phyloP scores from a whole-genome alignment of 2,113 vertebrate genomes.

The Solea senegalensis region DNA sequence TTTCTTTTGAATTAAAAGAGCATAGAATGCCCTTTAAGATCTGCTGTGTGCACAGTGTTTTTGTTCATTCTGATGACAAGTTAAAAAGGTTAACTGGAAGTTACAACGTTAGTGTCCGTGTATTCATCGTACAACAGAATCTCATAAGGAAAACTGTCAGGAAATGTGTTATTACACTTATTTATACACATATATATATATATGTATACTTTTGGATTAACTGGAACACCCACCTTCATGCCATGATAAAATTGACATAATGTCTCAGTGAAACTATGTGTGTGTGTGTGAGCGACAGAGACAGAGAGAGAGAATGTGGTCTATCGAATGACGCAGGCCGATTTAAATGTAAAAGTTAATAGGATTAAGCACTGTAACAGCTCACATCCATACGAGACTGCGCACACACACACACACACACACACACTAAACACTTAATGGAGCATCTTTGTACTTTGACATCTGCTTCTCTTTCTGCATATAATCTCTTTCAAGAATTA shows the following conservation, averaged over 20 bases:
- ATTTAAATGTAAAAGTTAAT: slow-evolving; percentile 19
- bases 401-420: not conserved
- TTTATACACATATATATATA: too few species aligned
- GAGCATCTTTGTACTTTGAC: slow-evolving; percentile 2
- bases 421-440: slow-evolving; percentile 21
- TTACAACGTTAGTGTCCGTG: not conserved
- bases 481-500: not conserved
- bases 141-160: not conserved
- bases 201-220: not conserved
- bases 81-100: not conserved
- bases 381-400: not conserved
- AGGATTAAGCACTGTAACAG: slow-evolving; percentile 13
- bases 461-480: slow-evolving; percentile 6
- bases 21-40: not conserved
- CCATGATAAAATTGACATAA: not conserved
- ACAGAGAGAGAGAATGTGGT: not conserved
- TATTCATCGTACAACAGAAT: not conserved
- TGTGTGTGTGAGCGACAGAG: not conserved
- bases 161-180: not conserved
- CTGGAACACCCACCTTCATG: not conserved
- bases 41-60: not conserved
- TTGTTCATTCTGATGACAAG: too few species aligned
- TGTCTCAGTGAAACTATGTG: not conserved
- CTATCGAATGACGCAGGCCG: not conserved
- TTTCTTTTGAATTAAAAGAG: not conserved